Evolutionary conservation across 2,888 invertebrate species (phyloP).

Genomic region (Synergus itoensis): DNA sequence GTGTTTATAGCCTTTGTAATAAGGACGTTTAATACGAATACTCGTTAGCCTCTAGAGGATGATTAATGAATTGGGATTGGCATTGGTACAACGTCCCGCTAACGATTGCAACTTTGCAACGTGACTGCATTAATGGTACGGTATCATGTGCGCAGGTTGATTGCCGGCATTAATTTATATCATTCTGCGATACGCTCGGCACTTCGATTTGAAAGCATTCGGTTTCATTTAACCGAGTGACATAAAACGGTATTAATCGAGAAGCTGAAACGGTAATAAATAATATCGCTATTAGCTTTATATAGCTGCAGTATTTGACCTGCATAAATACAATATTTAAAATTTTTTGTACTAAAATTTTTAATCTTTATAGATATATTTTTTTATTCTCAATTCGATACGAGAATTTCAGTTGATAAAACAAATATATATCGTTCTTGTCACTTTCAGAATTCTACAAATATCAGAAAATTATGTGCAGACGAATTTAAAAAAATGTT

Average conservation of each 20-base stretch:
- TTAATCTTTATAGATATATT: background rate
- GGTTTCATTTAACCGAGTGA: slow-evolving; percentile 36
- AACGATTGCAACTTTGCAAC: slow-evolving; percentile 46
- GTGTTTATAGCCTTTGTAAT: slow-evolving; percentile 14
- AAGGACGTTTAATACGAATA: background rate
- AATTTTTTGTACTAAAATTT: background rate
- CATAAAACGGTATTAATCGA: slow-evolving; percentile 40
- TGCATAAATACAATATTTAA: background rate
- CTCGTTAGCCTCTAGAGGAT: slow-evolving; percentile 47
- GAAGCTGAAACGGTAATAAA: slow-evolving; percentile 25
- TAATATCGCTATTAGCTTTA: slow-evolving; percentile 31
- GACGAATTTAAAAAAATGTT: too few relatives aligned
- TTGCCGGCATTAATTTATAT: slow-evolving; percentile 48
- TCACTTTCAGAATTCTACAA: background rate
- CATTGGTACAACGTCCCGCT: slow-evolving; percentile 44
- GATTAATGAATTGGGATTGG: slow-evolving; percentile 43
- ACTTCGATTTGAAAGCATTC: slow-evolving; percentile 46
- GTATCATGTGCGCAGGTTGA: slow-evolving; percentile 47
- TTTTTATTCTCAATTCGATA: background rate
- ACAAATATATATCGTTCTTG: background rate
- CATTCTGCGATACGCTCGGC: slow-evolving; percentile 46
- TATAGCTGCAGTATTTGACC: slow-evolving; percentile 19
- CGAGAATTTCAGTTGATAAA: background rate
- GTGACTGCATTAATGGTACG: slow-evolving; percentile 48
- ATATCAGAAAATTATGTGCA: too few relatives aligned